A percentile compares a stretch with the other conserved stretches of the same genome.
Conservation (phyloP, 2,113 vertebrate genomes). For the Hippoglossus stenolepis region DNA sequence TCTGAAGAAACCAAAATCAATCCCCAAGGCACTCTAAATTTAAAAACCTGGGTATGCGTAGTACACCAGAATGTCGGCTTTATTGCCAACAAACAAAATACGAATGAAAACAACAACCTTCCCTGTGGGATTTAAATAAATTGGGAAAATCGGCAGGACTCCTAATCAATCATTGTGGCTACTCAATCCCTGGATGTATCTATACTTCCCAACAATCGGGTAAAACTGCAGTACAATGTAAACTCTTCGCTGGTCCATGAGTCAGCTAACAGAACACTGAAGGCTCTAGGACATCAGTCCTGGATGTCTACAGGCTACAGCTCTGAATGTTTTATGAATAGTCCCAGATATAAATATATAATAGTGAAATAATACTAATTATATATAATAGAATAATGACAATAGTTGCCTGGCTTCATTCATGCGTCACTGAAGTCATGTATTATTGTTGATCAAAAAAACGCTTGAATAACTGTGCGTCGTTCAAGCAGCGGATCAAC, state of each 20-base stretch:
- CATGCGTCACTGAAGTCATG: neutral
- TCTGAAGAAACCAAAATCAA: slow-evolving; percentile 31
- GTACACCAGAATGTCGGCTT: slow-evolving; percentile 45
- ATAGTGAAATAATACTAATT: neutral
- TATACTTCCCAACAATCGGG: slow-evolving; percentile 37
- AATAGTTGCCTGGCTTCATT: neutral
- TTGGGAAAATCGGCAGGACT: slow-evolving; percentile 51
- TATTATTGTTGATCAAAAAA: neutral
- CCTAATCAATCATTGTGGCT: slow-evolving; percentile 13
- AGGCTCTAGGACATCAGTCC: neutral
- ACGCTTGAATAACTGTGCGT: neutral
- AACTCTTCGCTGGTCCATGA: neutral
- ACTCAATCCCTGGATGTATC: slow-evolving; percentile 53
- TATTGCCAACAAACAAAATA: neutral
- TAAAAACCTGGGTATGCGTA: slow-evolving; percentile 14
- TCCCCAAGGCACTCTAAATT: slow-evolving; percentile 18
- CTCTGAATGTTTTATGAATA: neutral
- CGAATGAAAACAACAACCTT: neutral
- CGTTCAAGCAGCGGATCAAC: neutral
- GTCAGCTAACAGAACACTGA: neutral
- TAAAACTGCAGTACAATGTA: neutral
- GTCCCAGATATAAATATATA: neutral
- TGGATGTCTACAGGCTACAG: neutral
- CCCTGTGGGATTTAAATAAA: slow-evolving; percentile 52
- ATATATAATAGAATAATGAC: neutral